These are phyloP conservation scores for Egretta garzetta DNA, from an alignment of 2,113 vertebrate species.

Conservation along the genomic window DNA sequence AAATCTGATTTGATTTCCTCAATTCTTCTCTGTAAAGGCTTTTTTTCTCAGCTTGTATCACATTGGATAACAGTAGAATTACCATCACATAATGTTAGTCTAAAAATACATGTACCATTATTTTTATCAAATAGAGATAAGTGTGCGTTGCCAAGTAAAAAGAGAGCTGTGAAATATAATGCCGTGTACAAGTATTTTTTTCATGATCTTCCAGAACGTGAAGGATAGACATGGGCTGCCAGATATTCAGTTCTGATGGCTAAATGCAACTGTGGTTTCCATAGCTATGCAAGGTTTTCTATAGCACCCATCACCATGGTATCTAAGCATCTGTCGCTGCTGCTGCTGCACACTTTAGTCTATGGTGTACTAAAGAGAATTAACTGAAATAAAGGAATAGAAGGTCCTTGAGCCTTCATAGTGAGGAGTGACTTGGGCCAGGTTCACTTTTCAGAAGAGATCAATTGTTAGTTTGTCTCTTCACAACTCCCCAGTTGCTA, in stretches of 20 bases:
- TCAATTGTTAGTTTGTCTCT: background rate
- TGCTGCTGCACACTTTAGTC: background rate
- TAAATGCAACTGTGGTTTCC: conserved; percentile 54
- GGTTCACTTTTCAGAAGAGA: background rate
- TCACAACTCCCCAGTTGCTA: background rate
- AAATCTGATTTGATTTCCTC: conserved; percentile 21
- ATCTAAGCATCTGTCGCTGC: conserved; percentile 13
- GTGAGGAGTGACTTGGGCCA: background rate
- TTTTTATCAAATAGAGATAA: conserved; percentile 62
- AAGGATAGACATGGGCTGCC: conserved; percentile 41
- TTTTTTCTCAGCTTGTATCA: background rate
- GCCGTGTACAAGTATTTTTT: conserved; percentile 4
- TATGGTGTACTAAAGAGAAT: background rate
- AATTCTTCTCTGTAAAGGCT: background rate
- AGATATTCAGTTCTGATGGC: conserved; percentile 36
- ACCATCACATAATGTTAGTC: conserved; percentile 53
- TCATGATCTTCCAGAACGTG: conserved; percentile 47
- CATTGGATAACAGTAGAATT: conserved; percentile 25
- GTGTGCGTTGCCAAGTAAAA: conserved; percentile 44
- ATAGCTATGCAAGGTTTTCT: conserved; percentile 57
- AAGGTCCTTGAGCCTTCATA: background rate
- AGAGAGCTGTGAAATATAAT: conserved; percentile 59
- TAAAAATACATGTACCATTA: conserved; percentile 67
- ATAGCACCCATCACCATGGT: conserved; percentile 48
- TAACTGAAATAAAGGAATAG: background rate